Evolutionary conservation across 2,888 invertebrate genomes (phyloP), one percentile per base, ranked within the genome.

Genomic region (Augochlorella aurata): DNA sequence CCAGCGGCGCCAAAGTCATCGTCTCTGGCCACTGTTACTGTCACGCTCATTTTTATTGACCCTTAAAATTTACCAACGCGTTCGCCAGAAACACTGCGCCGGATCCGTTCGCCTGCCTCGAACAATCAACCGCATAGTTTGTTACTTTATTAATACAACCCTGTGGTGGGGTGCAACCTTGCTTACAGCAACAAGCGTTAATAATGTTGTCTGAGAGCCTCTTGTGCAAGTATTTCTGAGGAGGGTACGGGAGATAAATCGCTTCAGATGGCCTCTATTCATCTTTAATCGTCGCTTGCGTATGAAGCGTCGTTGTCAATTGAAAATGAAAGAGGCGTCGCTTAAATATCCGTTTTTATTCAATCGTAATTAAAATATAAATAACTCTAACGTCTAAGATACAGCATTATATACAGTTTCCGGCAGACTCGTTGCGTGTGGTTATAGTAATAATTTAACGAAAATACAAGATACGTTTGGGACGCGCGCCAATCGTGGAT

Each of bases 361-460:
- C 74, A 29, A 49, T 79, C 78, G 67, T 70, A 63, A 70, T 82
- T 82, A 79, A 58, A 74, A 70, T 86, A 88, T 88, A 86, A 87
- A 86, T 88, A 84, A 87, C 21, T 78, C 76, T 84, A 84, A 82
- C 75, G 50, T 78, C 72, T 76, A 49, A 69, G 74, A 76, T 76
- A 74, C 75, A 74, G 73, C 74, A 67, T 72, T 86, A 82, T 88
- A 81, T 82, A 82, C 82, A 85, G 65, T 75, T 58, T 86, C 50
- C 74, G 47, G 58, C 73, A 77, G 81, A 54, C 68, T 73, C 45
- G 58, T 54, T 75, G 77, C 79, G 63, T 77, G 72, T 45, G 74
- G 66, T 84, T 82, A 80, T 73, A 79, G 29, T 67, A 86, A 87
- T 87, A 87, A 87, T 87, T 87, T 87, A 87, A 87, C 67, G 72